Evolutionary conservation across 2,888 invertebrate genomes (phyloP).

Genomic region (Hedychridium roseum): DNA sequence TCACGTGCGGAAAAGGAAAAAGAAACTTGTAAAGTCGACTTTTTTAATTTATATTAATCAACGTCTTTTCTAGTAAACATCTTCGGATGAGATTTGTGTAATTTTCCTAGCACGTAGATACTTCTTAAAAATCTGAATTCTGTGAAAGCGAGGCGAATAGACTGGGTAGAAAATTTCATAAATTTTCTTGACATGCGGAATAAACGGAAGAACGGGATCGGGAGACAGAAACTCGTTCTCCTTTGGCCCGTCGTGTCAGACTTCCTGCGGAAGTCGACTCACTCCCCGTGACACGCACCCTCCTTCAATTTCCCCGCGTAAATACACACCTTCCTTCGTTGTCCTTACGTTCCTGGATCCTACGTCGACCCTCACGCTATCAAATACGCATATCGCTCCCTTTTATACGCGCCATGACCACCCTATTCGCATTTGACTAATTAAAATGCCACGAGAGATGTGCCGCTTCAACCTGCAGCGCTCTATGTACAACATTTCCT

Average conservation of each 20-base stretch:
- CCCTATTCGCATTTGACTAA: too few relatives aligned
- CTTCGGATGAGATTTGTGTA: too few relatives aligned
- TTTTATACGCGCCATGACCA: too few relatives aligned
- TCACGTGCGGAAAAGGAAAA: background rate
- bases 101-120: background rate
- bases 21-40: background rate
- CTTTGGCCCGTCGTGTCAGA: slow-evolving; percentile 16
- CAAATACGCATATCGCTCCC: too few relatives aligned
- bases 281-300: slow-evolving; percentile 45
- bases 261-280: slow-evolving; percentile 50
- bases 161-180: background rate
- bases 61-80: too few relatives aligned
- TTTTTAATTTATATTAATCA: background rate
- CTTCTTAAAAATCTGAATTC: background rate
- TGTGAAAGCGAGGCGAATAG: background rate
- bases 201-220: background rate
- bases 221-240: background rate
- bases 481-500: too few relatives aligned
- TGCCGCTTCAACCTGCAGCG: too few relatives aligned
- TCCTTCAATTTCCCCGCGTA: slow-evolving; percentile 13
- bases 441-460: too few relatives aligned
- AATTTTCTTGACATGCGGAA: background rate
- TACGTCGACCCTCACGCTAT: too few relatives aligned
- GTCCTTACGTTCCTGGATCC: too few relatives aligned
- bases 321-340: too few relatives aligned